These are phyloP conservation scores for Capitella teleta DNA, from an alignment of 1,140 invertebrate genomes.

Conservation along the genomic window DNA sequence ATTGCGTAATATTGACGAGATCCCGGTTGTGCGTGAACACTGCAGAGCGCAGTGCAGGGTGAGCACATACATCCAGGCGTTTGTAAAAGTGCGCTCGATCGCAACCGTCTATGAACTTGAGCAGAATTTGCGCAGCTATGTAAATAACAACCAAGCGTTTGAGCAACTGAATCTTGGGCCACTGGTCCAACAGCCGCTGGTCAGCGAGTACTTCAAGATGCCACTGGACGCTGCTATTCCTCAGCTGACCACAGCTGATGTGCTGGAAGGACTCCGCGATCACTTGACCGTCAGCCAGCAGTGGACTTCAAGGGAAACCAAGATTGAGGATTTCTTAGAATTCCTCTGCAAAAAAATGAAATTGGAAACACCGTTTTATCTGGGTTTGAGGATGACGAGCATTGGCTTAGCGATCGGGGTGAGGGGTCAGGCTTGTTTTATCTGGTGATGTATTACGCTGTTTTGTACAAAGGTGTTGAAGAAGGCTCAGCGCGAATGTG, in stretches of 20 bases:
- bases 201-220: conserved; percentile 32
- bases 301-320: conserved; percentile 21
- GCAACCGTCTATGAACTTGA: conserved; percentile 29
- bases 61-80: conserved; percentile 30
- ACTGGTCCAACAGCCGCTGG: conserved; percentile 24
- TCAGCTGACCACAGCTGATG: conserved; percentile 26
- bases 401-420: conserved; percentile 21
- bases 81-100: conserved; percentile 23
- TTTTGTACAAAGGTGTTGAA: conserved; percentile 24
- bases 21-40: conserved; percentile 13
- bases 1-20: background rate
- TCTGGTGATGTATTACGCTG: background rate
- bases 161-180: conserved; percentile 27
- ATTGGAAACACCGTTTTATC: conserved; percentile 22
- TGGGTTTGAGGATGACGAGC: conserved; percentile 33
- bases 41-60: conserved; percentile 21
- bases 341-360: conserved; percentile 23
- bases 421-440: background rate
- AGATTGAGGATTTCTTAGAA: conserved; percentile 28
- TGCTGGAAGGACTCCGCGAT: conserved; percentile 26
- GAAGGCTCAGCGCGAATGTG: conserved; percentile 28
- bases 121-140: conserved; percentile 21
- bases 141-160: conserved; percentile 22
- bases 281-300: conserved; percentile 23
- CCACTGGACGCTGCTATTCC: conserved; percentile 26